A percentile compares a stretch with the other conserved stretches of the same genome.
These are phyloP conservation scores for Falco berigora DNA, from an alignment of 2,797 vertebrate species.

Conservation along the genomic window DNA sequence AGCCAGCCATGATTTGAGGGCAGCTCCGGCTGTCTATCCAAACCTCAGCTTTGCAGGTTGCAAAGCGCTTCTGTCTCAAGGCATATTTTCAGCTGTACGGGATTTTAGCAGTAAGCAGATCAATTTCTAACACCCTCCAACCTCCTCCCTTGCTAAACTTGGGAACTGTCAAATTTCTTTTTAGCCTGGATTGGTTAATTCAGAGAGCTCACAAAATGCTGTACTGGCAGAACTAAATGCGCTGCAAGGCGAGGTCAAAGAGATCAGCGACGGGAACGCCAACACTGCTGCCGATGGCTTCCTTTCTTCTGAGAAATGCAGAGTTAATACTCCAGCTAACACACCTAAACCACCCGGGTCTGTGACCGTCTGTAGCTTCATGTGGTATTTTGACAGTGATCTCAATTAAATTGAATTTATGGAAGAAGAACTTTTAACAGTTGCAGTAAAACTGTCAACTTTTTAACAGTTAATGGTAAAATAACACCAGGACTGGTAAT, in stretches of 20 bases:
- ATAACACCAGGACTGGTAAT: rapidly evolving
- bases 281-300: not conserved
- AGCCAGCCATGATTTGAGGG: too few relatives aligned
- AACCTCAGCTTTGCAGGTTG: not conserved
- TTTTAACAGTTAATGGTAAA: not conserved
- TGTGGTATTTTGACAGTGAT: not conserved
- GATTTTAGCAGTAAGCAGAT: not conserved
- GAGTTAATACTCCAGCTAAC: not conserved
- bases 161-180: not conserved
- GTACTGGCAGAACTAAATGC: rapidly evolving
- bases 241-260: not conserved
- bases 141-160: not conserved
- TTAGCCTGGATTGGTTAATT: not conserved
- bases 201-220: not conserved
- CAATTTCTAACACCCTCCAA: not conserved
- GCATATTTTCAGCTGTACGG: rapidly evolving
- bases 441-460: not conserved
- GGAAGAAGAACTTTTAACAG: not conserved
- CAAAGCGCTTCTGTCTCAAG: not conserved
- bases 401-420: not conserved
- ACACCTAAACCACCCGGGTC: not conserved
- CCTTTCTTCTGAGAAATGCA: not conserved
- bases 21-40: not conserved
- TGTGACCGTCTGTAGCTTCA: rapidly evolving
- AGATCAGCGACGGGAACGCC: not conserved